Evolutionary conservation across 2,113 vertebrate genomes (phyloP).

Genomic region (Megaceryle torquata): DNA sequence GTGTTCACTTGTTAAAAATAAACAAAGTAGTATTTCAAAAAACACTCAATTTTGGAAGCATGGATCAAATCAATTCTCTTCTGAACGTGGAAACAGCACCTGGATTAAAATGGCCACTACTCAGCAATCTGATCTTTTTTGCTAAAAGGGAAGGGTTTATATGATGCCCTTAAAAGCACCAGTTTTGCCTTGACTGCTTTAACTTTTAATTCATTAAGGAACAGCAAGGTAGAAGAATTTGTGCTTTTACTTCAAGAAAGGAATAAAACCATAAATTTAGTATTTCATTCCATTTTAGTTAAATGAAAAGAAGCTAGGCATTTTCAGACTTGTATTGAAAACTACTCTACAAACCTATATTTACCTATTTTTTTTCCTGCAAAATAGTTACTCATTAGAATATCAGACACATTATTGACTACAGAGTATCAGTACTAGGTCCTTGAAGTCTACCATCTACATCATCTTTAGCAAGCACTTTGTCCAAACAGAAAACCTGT

Average conservation of each 20-base stretch:
- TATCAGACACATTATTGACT: background rate
- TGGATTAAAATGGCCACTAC: background rate
- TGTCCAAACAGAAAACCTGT: background rate
- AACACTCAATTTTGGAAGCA: background rate
- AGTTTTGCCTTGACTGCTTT: background rate
- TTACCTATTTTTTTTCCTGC: background rate
- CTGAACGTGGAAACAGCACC: background rate
- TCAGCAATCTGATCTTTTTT: background rate
- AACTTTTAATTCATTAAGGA: background rate
- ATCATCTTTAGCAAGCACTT: background rate
- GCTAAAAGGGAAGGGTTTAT: background rate
- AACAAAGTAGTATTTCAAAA: background rate
- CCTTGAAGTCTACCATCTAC: background rate
- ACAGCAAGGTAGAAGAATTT: background rate
- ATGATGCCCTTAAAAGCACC: background rate
- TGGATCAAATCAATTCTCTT: background rate
- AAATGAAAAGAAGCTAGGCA: background rate
- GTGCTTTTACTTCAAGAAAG: background rate
- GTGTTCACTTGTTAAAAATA: background rate
- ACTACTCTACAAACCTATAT: background rate
- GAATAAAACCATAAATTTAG: background rate
- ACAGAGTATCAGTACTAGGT: background rate
- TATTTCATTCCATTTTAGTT: background rate
- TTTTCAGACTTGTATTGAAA: background rate
- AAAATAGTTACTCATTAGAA: background rate